Percentiles rank a stretch among this genome's conserved stretches.
Evolutionary conservation across 2,113 vertebrate genomes (phyloP).

Genomic region (Alosa alosa): DNA sequence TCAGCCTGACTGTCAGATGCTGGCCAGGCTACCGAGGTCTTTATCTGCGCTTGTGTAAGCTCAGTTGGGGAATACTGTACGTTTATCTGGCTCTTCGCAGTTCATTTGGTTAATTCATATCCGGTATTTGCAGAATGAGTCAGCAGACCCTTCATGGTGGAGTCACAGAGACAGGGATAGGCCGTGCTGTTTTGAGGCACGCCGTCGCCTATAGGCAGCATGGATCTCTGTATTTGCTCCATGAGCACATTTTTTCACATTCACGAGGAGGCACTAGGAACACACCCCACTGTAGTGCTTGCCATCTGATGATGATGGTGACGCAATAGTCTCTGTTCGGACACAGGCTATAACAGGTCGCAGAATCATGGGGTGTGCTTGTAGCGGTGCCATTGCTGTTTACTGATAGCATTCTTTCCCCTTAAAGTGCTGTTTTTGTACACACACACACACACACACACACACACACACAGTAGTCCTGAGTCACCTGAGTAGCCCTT

Average conservation of each 20-base stretch:
- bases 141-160: neutral
- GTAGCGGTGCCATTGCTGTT: neutral
- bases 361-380: neutral
- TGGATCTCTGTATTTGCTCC: neutral
- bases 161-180: neutral
- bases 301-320: neutral
- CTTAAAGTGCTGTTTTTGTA: neutral
- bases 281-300: neutral
- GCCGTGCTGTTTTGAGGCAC: neutral
- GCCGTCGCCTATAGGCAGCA: neutral
- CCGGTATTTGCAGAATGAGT: neutral
- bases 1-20: neutral
- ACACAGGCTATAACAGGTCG: neutral
- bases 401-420: neutral
- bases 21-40: neutral
- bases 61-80: neutral
- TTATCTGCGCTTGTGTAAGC: neutral
- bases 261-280: neutral
- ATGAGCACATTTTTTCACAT: neutral
- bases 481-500: neutral
- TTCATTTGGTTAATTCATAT: slow-evolving; percentile 11
- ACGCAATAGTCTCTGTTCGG: neutral
- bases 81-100: neutral
- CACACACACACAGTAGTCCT: neutral
- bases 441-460: neutral